These are phyloP conservation scores for Zeuzera pyrina DNA, from an alignment of 2,888 invertebrate species.

Conservation along the genomic window DNA sequence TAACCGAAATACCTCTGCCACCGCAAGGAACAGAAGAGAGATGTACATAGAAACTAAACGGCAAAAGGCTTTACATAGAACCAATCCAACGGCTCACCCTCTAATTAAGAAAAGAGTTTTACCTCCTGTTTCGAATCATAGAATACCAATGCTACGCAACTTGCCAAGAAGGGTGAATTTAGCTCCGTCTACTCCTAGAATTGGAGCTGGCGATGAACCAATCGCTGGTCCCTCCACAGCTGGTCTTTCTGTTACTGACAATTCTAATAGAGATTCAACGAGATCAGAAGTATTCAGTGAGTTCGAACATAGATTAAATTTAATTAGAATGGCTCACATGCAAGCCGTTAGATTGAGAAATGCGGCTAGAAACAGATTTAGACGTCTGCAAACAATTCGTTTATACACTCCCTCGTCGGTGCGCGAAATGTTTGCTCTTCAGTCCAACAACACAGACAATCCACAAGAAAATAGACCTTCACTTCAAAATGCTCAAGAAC, in stretches of 20 bases:
- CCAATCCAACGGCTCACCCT: slow-evolving; percentile 54
- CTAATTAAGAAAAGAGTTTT: slow-evolving; percentile 38
- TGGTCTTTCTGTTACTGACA: slow-evolving; percentile 18
- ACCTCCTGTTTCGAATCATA: slow-evolving; percentile 47
- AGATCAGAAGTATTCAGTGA: slow-evolving; percentile 37
- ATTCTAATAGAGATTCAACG: slow-evolving; percentile 22
- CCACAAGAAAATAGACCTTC: slow-evolving; percentile 25
- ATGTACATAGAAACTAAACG: slow-evolving; percentile 50
- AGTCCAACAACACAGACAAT: slow-evolving; percentile 29
- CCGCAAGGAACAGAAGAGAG: slow-evolving; percentile 51
- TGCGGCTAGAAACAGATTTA: slow-evolving; percentile 48
- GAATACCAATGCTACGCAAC: slow-evolving; percentile 48
- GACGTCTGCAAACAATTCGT: slow-evolving; percentile 56
- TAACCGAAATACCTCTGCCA: slow-evolving; percentile 54
- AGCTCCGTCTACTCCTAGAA: slow-evolving; percentile 18
- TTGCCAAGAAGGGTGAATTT: slow-evolving; percentile 30
- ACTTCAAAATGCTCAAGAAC: slow-evolving; percentile 22
- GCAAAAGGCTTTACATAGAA: slow-evolving; percentile 53
- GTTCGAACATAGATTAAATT: slow-evolving; percentile 49
- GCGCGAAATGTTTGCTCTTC: slow-evolving; percentile 52
- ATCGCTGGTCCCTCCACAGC: slow-evolving; percentile 43
- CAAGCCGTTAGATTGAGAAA: slow-evolving; percentile 52
- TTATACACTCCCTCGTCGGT: slow-evolving; percentile 58
- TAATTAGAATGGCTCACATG: slow-evolving; percentile 56
- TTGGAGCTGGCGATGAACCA: slow-evolving; percentile 32